A percentile compares a stretch with the other conserved stretches of the same genome.
Evolutionary conservation across 2,113 vertebrate genomes (phyloP).

Genomic region (Heptranchias perlo): DNA sequence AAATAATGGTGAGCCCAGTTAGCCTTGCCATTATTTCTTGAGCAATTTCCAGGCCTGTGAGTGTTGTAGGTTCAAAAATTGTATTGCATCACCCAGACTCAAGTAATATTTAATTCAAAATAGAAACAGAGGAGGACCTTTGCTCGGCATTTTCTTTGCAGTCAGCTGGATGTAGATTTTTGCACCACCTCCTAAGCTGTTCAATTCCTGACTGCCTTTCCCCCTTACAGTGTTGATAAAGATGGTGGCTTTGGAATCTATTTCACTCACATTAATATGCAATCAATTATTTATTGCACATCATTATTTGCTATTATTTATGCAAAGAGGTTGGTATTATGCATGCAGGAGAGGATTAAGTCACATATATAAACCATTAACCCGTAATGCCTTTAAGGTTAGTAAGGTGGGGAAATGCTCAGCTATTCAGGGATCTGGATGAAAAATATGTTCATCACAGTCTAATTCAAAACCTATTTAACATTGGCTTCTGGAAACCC

Average conservation of each 20-base stretch:
- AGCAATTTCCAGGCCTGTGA: too few relatives aligned
- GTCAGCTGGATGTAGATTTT: not conserved
- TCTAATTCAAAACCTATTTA: slow-evolving; percentile 3
- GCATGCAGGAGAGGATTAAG: slow-evolving; percentile 93
- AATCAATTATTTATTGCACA: slow-evolving; percentile 97
- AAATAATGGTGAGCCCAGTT: too few relatives aligned
- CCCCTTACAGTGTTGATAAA: slow-evolving; percentile 8
- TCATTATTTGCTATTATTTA: slow-evolving; percentile 99
- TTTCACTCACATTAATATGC: slow-evolving; percentile 91
- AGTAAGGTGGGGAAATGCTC: slow-evolving; percentile 40
- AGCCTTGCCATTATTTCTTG: too few relatives aligned
- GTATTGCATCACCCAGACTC: not conserved
- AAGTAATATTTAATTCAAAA: not conserved
- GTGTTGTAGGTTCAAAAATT: not conserved
- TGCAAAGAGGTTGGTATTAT: slow-evolving; percentile 96
- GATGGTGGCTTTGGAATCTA: slow-evolving; percentile 70
- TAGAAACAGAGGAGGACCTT: too few relatives aligned
- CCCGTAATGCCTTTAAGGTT: slow-evolving; percentile 74
- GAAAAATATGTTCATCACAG: not conserved
- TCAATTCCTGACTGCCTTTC: slow-evolving; percentile 16
- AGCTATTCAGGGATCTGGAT: not conserved
- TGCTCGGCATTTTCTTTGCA: not conserved
- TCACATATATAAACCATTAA: slow-evolving; percentile 64
- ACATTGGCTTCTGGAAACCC: not conserved
- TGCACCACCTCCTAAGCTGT: not conserved